These are phyloP conservation scores for Gerosis bhagava DNA, from an alignment of 2,888 invertebrate species.

Conservation along the genomic window DNA sequence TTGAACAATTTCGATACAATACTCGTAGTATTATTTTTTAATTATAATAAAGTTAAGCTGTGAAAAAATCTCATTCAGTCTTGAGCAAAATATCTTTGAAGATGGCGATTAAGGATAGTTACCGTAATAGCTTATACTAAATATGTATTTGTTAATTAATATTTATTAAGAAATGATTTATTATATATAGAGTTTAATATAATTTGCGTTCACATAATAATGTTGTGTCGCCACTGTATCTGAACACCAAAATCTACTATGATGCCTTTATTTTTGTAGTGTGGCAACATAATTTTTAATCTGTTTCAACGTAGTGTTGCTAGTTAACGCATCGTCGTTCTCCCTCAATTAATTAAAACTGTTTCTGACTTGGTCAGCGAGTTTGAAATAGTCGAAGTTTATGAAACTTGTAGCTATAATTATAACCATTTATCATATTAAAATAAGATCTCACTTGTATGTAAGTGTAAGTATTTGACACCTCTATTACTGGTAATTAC, in stretches of 20 bases:
- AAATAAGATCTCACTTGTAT: constrained; percentile 72
- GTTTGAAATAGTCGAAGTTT: constrained; percentile 55
- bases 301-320: constrained; percentile 51
- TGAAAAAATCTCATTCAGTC: too few relatives aligned
- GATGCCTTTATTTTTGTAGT: not conserved
- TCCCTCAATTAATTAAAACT: constrained; percentile 41
- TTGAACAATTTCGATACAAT: too few relatives aligned
- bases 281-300: constrained; percentile 23
- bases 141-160: too few relatives aligned
- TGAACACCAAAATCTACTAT: constrained; percentile 35
- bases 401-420: constrained; percentile 57
- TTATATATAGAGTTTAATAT: not conserved
- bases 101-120: too few relatives aligned
- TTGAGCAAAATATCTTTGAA: too few relatives aligned
- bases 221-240: constrained; percentile 32
- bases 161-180: too few relatives aligned
- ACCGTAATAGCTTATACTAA: too few relatives aligned
- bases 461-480: constrained; percentile 47
- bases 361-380: constrained; percentile 62
- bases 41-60: constrained; percentile 3
- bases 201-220: constrained; percentile 15
- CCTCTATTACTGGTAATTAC: constrained; percentile 13
- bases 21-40: too few relatives aligned
- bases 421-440: constrained; percentile 42
- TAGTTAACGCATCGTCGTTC: constrained; percentile 48